phyloP scores from a whole-genome alignment of 2,888 invertebrate genomes.

The Acrobasis repandana region DNA sequence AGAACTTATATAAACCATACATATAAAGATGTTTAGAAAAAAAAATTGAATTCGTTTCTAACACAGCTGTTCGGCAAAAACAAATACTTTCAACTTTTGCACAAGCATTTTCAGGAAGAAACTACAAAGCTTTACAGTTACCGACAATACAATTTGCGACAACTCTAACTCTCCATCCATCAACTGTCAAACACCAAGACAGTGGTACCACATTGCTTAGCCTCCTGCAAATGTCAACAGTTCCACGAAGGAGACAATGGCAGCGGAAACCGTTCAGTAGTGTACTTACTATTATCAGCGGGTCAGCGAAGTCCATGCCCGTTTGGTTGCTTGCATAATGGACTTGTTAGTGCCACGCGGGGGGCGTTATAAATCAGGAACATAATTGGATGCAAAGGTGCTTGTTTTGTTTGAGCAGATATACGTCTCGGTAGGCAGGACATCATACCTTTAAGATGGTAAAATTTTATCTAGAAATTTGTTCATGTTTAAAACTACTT shows the following conservation, averaged over 20 bases:
- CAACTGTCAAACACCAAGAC: too few relatives aligned
- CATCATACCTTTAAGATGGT: not conserved
- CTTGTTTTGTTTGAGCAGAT: slow-evolving; percentile 7
- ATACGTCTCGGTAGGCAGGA: not conserved
- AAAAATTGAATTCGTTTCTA: too few relatives aligned
- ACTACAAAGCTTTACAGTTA: too few relatives aligned
- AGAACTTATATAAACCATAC: too few relatives aligned
- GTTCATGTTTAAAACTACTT: not conserved
- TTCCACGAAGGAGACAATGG: slow-evolving; percentile 27
- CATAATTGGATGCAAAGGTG: slow-evolving; percentile 13
- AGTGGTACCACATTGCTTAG: not conserved
- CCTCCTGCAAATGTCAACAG: slow-evolving; percentile 13
- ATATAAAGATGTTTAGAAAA: too few relatives aligned
- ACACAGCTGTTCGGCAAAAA: too few relatives aligned
- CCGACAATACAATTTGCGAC: too few relatives aligned
- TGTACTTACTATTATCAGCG: slow-evolving; percentile 6
- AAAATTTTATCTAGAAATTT: not conserved
- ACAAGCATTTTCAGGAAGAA: too few relatives aligned
- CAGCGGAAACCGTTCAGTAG: slow-evolving; percentile 37
- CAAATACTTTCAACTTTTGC: too few relatives aligned
- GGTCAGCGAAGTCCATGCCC: not conserved
- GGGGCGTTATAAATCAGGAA: slow-evolving; percentile 7
- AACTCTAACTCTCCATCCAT: too few relatives aligned
- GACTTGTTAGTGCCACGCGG: slow-evolving; percentile 22
- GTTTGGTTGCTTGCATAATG: slow-evolving; percentile 26